Evolutionary conservation across 2,888 invertebrate genomes (phyloP).

Genomic region (Listrodromus nycthemerus): DNA sequence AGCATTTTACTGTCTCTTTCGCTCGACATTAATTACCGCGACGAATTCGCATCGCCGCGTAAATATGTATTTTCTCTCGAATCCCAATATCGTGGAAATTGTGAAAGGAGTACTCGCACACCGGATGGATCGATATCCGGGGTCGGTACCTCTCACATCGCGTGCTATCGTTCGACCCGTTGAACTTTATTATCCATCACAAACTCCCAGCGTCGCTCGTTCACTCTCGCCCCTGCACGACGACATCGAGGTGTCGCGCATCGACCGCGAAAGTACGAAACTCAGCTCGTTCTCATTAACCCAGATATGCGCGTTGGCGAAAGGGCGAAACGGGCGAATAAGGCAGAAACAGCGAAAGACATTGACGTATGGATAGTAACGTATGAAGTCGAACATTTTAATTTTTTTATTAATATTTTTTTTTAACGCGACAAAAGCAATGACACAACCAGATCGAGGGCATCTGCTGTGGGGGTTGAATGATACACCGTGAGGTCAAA

Average conservation of each 20-base stretch:
- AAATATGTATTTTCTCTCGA: background rate
- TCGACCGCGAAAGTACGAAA: conserved; percentile 66
- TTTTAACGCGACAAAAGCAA: background rate
- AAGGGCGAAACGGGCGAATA: conserved; percentile 46
- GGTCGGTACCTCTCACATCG: background rate
- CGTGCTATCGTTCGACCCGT: conserved; percentile 43
- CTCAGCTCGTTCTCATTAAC: conserved; percentile 79
- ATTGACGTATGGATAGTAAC: conserved; percentile 31
- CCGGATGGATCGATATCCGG: conserved; percentile 49
- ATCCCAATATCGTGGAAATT: conserved; percentile 25
- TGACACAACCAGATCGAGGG: background rate
- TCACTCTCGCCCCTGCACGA: conserved; percentile 38
- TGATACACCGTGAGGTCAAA: conserved; percentile 31
- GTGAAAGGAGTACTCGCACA: conserved; percentile 22
- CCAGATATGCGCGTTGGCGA: conserved; percentile 74
- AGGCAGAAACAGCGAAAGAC: conserved; percentile 33
- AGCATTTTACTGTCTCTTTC: background rate
- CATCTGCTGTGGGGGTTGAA: conserved; percentile 15
- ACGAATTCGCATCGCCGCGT: background rate
- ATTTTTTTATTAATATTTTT: background rate
- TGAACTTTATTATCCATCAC: conserved; percentile 59
- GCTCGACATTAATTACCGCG: conserved; percentile 10
- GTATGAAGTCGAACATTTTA: background rate
- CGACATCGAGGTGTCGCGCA: conserved; percentile 42
- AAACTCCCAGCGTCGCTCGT: conserved; percentile 35